Percentiles rank a stretch among this genome's conserved stretches.
Evolutionary conservation across 2,113 vertebrate species (phyloP).

Genomic region (Psammodynastes pulverulentus): DNA sequence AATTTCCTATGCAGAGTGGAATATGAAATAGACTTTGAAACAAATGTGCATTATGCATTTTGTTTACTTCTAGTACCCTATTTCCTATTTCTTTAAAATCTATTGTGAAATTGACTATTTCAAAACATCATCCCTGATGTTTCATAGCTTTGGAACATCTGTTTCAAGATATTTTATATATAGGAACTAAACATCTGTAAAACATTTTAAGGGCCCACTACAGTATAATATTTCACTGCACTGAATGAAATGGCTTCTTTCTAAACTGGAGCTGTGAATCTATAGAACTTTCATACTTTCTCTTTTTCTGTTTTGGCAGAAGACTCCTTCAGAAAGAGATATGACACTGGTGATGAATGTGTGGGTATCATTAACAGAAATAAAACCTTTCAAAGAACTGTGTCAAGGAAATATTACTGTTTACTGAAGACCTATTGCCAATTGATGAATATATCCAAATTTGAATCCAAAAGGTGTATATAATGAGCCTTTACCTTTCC

Average conservation of each 20-base stretch:
- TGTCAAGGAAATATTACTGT: not conserved
- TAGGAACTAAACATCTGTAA: not conserved
- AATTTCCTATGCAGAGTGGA: not conserved
- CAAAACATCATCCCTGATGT: not conserved
- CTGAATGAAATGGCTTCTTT: not conserved
- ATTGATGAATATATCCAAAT: not conserved
- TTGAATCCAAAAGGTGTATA: not conserved
- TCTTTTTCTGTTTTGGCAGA: not conserved
- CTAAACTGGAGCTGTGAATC: not conserved
- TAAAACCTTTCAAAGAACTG: not conserved
- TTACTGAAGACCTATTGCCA: not conserved
- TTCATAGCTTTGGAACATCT: not conserved
- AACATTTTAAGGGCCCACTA: not conserved
- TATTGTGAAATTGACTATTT: not conserved
- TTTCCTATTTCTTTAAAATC: not conserved
- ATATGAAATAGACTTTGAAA: not conserved
- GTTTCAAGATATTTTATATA: not conserved
- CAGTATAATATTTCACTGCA: not conserved
- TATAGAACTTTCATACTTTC: not conserved
- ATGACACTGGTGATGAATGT: not conserved
- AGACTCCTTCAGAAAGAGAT: not conserved
- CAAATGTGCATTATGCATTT: not conserved
- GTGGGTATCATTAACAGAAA: not conserved
- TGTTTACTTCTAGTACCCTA: not conserved
- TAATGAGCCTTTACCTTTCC: too few species aligned